phyloP scores from a whole-genome alignment of 2,888 invertebrate species.

The Phortica okadai region DNA sequence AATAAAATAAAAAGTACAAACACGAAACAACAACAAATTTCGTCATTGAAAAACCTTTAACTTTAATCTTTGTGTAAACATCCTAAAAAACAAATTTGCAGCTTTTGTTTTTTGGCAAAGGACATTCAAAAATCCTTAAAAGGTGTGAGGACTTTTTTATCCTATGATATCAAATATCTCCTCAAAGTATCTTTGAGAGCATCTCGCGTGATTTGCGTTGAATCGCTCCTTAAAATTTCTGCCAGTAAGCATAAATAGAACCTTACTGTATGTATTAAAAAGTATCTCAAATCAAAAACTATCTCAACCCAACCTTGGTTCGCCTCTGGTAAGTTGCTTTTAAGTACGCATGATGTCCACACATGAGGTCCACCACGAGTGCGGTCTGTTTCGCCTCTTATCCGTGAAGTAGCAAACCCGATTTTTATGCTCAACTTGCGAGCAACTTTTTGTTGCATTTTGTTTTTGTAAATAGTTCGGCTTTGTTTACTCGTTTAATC shows the following conservation, averaged over 20 bases:
- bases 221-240: too few species aligned
- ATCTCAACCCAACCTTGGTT: too few species aligned
- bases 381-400: neutral
- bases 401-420: neutral
- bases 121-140: too few species aligned
- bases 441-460: neutral
- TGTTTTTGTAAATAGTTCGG: neutral
- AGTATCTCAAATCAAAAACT: too few species aligned
- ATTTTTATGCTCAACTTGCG: constrained; percentile 1
- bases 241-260: too few species aligned
- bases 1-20: constrained; percentile 51
- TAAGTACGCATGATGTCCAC: neutral
- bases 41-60: neutral
- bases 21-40: constrained; percentile 25
- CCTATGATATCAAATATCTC: too few species aligned
- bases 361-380: neutral
- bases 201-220: too few species aligned
- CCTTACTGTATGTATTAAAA: too few species aligned
- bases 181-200: too few species aligned
- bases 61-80: neutral
- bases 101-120: too few species aligned
- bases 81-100: neutral
- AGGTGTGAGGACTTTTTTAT: too few species aligned
- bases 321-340: neutral
- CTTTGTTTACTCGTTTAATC: neutral